A percentile compares a stretch with the other conserved stretches of the same genome.
Evolutionary conservation across 2,888 invertebrate species (phyloP).

Genomic region (Diarsia mendica): DNA sequence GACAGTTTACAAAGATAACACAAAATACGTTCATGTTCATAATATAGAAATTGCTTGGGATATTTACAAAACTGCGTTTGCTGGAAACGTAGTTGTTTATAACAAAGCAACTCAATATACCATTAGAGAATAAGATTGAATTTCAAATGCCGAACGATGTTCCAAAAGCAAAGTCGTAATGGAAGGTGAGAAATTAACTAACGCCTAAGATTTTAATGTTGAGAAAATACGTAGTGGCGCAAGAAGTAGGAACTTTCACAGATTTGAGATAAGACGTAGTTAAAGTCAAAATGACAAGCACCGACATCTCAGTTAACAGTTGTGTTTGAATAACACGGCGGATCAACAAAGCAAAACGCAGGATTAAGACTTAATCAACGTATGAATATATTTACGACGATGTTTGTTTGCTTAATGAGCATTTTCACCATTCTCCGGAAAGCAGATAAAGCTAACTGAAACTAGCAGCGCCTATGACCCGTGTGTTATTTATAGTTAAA

Average conservation of each 20-base stretch:
- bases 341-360: conserved; percentile 47
- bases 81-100: conserved; percentile 20
- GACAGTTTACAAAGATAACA: conserved; percentile 68
- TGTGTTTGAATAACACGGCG: conserved; percentile 43
- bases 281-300: conserved; percentile 71
- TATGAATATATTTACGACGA: conserved; percentile 55
- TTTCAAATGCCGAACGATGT: conserved; percentile 59
- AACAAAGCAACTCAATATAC: conserved; percentile 41
- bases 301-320: conserved; percentile 68
- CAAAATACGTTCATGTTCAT: conserved; percentile 62
- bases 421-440: conserved; percentile 53
- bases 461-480: conserved; percentile 46
- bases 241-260: conserved; percentile 74
- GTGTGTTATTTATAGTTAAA: conserved; percentile 49
- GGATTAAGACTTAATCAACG: conserved; percentile 57
- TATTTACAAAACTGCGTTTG: conserved; percentile 49
- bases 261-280: conserved; percentile 71
- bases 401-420: conserved; percentile 55
- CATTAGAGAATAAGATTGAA: conserved; percentile 52
- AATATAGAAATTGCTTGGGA: conserved; percentile 61
- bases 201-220: conserved; percentile 70
- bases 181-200: conserved; percentile 69
- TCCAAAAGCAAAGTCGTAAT: conserved; percentile 48
- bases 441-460: conserved; percentile 45
- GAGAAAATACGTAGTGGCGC: conserved; percentile 68